Percentiles rank a stretch among this genome's conserved stretches.
Conservation (phyloP, 2,797 vertebrate species). For the Mus spretus region DNA sequence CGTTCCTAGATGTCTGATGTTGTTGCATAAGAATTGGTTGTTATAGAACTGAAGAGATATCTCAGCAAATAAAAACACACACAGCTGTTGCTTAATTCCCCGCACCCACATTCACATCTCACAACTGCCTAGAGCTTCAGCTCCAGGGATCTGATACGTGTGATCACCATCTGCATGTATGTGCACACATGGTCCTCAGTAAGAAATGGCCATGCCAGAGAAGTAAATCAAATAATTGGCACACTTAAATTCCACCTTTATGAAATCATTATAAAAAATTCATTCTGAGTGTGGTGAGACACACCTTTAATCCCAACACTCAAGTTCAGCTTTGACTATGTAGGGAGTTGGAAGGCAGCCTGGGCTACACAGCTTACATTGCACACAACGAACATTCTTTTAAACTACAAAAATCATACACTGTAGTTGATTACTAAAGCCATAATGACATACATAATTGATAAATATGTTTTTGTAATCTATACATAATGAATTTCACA, state of each 20-base stretch:
- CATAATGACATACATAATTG: not conserved
- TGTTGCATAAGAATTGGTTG: not conserved
- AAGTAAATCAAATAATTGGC: conserved; percentile 23
- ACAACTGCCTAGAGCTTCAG: not conserved
- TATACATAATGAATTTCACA: not conserved
- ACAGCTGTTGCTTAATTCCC: not conserved
- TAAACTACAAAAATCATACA: not conserved
- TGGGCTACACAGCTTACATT: not conserved
- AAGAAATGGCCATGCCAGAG: not conserved
- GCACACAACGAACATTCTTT: not conserved
- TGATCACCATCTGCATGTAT: not conserved
- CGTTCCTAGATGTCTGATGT: not conserved
- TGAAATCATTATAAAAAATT: not conserved
- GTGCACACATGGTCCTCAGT: not conserved
- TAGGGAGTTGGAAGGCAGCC: no score
- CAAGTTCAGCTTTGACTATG: not conserved
- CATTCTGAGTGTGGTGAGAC: not conserved
- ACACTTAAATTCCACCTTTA: conserved; percentile 31
- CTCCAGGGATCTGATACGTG: not conserved
- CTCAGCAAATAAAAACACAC: not conserved
- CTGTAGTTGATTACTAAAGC: not conserved
- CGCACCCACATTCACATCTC: not conserved
- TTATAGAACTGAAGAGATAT: not conserved
- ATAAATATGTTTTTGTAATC: not conserved
- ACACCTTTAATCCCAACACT: not conserved